Conservation (phyloP, 1,140 invertebrate species). For the Aplysia californica region DNA sequence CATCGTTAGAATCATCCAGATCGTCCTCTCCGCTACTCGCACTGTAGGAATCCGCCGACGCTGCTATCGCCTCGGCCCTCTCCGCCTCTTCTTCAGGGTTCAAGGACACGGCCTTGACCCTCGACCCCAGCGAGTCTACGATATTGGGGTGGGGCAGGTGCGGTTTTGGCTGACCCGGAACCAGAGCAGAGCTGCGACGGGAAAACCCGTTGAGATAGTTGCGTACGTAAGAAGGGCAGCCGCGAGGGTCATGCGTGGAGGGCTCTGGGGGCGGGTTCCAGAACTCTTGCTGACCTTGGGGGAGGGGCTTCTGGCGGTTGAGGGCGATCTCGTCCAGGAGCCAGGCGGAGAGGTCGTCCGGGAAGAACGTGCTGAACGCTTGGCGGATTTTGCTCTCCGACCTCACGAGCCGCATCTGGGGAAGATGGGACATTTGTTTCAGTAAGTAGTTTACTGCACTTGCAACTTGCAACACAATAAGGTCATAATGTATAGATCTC, state of each 20-base stretch:
- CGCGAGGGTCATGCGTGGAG: slow-evolving; percentile 57
- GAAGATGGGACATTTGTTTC: no score
- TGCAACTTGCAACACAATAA: background rate
- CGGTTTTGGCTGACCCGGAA: slow-evolving; percentile 3
- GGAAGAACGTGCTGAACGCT: slow-evolving; percentile 53
- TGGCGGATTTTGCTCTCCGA: slow-evolving; percentile 52
- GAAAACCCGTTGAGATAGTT: slow-evolving; percentile 48
- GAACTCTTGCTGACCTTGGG: slow-evolving; percentile 52
- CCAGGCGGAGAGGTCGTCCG: slow-evolving; percentile 56
- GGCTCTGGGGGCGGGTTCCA: slow-evolving; percentile 49
- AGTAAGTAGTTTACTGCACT: background rate
- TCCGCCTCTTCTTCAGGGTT: slow-evolving; percentile 32
- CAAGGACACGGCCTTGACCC: slow-evolving; percentile 5
- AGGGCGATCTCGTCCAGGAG: slow-evolving; percentile 59
- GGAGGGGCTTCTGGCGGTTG: slow-evolving; percentile 56
- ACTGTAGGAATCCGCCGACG: no score
- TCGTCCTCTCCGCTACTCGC: no score
- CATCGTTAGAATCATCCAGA: no score
- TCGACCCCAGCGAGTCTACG: slow-evolving; percentile 42
- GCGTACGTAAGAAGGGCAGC: slow-evolving; percentile 54
- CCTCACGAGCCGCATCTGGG: slow-evolving; percentile 47
- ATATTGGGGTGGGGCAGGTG: slow-evolving; percentile 63
- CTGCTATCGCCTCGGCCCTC: background rate
- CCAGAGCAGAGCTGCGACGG: background rate
- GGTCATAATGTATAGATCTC: background rate